These are phyloP conservation scores for Trachemys scripta DNA, from an alignment of 2,113 vertebrate species.

Conservation along the genomic window DNA sequence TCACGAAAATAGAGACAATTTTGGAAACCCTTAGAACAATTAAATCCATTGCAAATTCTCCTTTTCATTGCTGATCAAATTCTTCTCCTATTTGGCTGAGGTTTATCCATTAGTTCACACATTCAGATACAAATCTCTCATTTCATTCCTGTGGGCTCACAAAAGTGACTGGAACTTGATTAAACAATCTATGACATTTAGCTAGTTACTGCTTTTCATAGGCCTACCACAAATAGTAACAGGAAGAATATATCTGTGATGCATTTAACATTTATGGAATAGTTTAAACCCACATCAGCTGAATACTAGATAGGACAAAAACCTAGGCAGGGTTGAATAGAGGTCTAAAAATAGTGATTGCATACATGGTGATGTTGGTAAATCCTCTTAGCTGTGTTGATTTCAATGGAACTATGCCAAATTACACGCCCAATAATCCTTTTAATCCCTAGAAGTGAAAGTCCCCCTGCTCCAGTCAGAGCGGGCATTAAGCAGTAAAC, in stretches of 20 bases:
- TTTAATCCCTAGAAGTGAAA: background rate
- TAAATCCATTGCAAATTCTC: background rate
- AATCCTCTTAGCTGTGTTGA: background rate
- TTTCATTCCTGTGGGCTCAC: background rate
- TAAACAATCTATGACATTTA: background rate
- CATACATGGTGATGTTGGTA: background rate
- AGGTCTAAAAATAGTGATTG: background rate
- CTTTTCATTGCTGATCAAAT: background rate
- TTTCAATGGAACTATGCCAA: background rate
- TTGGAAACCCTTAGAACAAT: background rate
- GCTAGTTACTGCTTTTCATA: background rate
- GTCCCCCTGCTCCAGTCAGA: background rate
- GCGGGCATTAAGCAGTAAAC: background rate
- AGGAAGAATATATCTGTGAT: background rate
- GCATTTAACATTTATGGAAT: background rate
- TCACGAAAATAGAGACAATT: background rate
- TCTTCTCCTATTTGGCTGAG: background rate
- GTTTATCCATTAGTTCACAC: background rate
- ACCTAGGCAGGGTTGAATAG: background rate
- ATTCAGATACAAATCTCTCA: background rate
- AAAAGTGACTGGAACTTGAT: background rate
- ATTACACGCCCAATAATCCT: background rate
- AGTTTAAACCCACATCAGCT: background rate
- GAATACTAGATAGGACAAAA: background rate
- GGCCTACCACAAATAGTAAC: background rate